Base-by-base conservation (phyloP, 2,888 invertebrate species). In the Pseudococcus jackbeardsleyi region DNA sequence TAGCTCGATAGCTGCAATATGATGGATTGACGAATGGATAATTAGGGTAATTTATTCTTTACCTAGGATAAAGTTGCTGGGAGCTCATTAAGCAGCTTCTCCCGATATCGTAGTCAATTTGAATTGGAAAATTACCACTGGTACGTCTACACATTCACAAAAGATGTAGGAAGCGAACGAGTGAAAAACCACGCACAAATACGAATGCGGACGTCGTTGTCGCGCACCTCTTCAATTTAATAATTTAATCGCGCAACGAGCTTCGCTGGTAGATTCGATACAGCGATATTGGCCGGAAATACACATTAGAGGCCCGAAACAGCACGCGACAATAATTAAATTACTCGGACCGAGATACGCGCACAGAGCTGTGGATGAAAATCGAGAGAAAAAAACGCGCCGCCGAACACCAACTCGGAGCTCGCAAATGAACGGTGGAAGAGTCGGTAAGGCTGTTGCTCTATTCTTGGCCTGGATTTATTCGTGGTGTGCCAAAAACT, bases 391-490 rank as follows among this genome's bases (percentile, higher is more conserved):
- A 85, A 33, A 48, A 85, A 50, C 85, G 33, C 85, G 19, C 54
- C 39, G 39, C 39, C 59, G 59, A 85, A 33, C 12, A 19, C 85
- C 26, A 39, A 39, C 6, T 22, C 33, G n/a, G 59, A 59, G 85
- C 59, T 85, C 33, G 26, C 26, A 54, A 50, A 54, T 84, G 85
- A 85, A 85, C 54, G 64, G 50, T 42, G 64, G 59, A 85, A 59
- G 26, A 84, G 42, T 85, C 59, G 54, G 39, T 85, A 39, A 85
- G 85, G 85, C 85, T 85, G 85, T 85, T 88, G 82, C 88, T 88
- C 88, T 88, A 88, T 88, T 88, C 88, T 88, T 88, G 88, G 88
- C 88, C 82, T 88, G 39, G 59, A 77, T 87, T 54, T 79, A 42
- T 82, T 54, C 48, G 79, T 42, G 19, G 39, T 54, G 88, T 88